Conservation (phyloP, 2,113 vertebrate genomes). For the Vireo altiloquus region DNA sequence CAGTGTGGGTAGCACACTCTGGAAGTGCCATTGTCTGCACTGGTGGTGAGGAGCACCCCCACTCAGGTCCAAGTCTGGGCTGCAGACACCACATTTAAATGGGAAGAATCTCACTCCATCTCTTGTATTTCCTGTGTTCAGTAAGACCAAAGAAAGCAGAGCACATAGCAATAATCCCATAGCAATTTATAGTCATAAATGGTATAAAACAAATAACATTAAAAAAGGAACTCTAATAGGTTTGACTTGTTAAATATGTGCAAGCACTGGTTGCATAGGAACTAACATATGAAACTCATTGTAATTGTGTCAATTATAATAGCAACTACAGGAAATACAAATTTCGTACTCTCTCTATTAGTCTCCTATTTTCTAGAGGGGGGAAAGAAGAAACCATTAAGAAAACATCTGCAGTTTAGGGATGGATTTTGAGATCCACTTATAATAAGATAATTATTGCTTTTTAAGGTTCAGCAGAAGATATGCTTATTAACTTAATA, state of each 20-base stretch:
- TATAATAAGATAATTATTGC: slow-evolving; percentile 16
- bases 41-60: accelerated
- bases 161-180: background rate
- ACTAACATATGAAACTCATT: background rate
- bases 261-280: background rate
- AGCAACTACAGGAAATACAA: background rate
- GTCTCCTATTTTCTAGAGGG: background rate
- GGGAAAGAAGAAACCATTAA: background rate
- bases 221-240: background rate
- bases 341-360: background rate
- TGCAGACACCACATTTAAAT: background rate
- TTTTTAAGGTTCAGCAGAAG: slow-evolving; percentile 4
- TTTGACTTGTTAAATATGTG: background rate
- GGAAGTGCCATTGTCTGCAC: accelerated
- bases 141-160: background rate
- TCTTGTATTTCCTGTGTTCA: background rate
- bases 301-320: background rate
- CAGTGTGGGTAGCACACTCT: background rate
- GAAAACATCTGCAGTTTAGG: background rate
- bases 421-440: background rate
- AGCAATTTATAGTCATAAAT: background rate
- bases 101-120: background rate
- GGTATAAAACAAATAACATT: background rate
- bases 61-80: background rate
- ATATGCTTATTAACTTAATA: background rate